Conservation (phyloP, 92 coral and sea anemone genomes). For the Nematostella vectensis region DNA sequence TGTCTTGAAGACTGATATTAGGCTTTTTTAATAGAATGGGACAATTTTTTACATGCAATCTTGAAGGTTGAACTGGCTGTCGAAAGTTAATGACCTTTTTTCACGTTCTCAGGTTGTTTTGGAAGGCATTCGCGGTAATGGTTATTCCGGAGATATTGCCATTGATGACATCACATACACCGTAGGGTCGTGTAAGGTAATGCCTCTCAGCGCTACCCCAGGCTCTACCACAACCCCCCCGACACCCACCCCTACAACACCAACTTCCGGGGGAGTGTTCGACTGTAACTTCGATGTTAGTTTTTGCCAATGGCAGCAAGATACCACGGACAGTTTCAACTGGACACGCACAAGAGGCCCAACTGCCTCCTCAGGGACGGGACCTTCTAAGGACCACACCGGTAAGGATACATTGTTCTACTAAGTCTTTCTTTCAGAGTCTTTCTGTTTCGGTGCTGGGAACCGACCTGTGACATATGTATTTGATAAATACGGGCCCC, state of each 20-base stretch:
- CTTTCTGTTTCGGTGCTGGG: no score
- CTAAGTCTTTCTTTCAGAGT: no score
- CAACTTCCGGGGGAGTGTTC: constrained; percentile 37
- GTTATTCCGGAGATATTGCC: constrained; percentile 76
- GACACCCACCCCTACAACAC: constrained; percentile 41
- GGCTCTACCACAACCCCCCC: constrained; percentile 47
- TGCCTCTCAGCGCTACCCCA: constrained; percentile 62
- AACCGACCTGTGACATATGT: no score
- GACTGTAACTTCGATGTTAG: constrained; percentile 73
- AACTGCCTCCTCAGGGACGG: constrained; percentile 52
- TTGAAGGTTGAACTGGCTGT: no score
- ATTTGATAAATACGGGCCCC: no score
- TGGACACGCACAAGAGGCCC: constrained; percentile 65
- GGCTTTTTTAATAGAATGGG: no score
- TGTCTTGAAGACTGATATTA: no score
- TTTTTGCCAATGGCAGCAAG: constrained; percentile 80
- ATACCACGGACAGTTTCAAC: constrained; percentile 60
- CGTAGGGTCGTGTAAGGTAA: constrained; percentile 75
- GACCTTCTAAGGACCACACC: constrained; percentile 79
- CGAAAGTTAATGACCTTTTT: background rate
- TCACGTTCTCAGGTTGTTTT: constrained; percentile 71
- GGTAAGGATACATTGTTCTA: constrained; percentile 6
- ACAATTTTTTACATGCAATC: no score
- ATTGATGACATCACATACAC: constrained; percentile 77
- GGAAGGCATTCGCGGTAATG: constrained; percentile 77